Percentiles rank a stretch among this genome's conserved stretches.
phyloP scores from a whole-genome alignment of 2,113 vertebrate genomes.

The Esox niger region DNA sequence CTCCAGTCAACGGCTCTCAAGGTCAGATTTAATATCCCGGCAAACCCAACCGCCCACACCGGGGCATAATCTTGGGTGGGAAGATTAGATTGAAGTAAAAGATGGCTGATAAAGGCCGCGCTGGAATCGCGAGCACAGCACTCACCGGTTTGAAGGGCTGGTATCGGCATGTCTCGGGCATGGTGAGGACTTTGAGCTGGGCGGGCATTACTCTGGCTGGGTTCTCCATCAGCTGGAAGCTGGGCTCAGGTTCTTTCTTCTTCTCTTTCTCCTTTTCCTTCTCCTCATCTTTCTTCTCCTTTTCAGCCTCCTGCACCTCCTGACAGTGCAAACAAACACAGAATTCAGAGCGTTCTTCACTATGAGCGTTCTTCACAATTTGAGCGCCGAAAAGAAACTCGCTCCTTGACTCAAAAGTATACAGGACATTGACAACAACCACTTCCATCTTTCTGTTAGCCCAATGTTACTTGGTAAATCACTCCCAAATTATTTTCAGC shows the following conservation, averaged over 20 bases:
- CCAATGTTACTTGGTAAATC: no score
- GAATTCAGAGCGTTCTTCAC: not conserved
- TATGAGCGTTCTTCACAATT: no score
- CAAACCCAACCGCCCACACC: not conserved
- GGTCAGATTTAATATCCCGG: no score
- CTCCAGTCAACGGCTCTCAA: no score
- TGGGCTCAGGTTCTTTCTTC: constrained; percentile 96
- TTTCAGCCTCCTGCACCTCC: constrained; percentile 85
- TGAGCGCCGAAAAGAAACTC: no score
- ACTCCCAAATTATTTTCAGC: no score
- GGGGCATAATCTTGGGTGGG: not conserved
- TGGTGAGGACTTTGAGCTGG: constrained; percentile 93
- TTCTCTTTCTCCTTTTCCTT: constrained; percentile 92
- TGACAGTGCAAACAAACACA: constrained; percentile 39
- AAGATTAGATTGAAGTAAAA: constrained; percentile 3
- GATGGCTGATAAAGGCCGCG: not conserved
- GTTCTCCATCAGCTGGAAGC: constrained; percentile 93
- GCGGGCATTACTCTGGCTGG: constrained; percentile 96
- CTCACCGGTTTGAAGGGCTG: constrained; percentile 96
- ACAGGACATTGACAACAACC: no score
- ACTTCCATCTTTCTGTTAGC: no score
- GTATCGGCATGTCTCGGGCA: constrained; percentile 93
- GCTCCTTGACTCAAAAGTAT: no score
- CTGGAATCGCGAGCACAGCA: not conserved
- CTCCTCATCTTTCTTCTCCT: constrained; percentile 57